Evolutionary conservation across 2,113 vertebrate genomes (phyloP), one percentile per base, ranked within the genome.

Genomic region (Oxyruncus cristatus): DNA sequence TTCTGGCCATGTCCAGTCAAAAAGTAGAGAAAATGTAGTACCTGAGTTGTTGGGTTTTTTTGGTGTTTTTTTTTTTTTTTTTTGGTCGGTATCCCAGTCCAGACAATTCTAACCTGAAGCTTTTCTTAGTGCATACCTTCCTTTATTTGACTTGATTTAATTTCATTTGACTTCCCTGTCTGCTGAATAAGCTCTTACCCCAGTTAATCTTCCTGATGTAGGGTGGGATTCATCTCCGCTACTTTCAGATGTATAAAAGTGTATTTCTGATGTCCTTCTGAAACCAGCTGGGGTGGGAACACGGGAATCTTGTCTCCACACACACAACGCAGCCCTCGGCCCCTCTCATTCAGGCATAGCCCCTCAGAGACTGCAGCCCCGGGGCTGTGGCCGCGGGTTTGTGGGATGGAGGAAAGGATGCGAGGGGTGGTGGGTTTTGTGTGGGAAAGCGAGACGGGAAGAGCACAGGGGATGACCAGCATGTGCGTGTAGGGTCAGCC

Each of bases 281-380:
- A 66, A 39, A n/a, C 27, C 67, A n/a, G 39, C 49, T 1, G 1
- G 22, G 33, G 9, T 50, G 47, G 21, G 42, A 66, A 6, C 12
- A 9, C 1, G 0, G 35, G n/a, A 46, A 19, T 33, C 47, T 35
- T 42, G 56, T 42, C 44, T 24, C 35, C 35, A 5, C 50, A 22
- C 0, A 0, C 23, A 2, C 9, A 13, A 8, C 28, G 2, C 24
- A 21, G 42, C 12, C 41, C 32, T 17, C 5, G 3, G 9, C 27
- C 47, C 9, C 27, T 41, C n/a, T 22, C n/a, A 39, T 44, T 30
- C 11, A 2, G 72, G 22, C 39, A 32, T 39, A 82, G 39, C 20
- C 39, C 14, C 22, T 46, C 46, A 26, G n/a, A 19, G 42, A 5
- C 39, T 27, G 27, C 3, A 2, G n/a, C 71, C 46, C 49, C 3